Percentiles rank a stretch among this genome's conserved stretches.
These are phyloP conservation scores for Hippotragus niger DNA, from an alignment of 2,113 vertebrate genomes.

Conservation along the genomic window DNA sequence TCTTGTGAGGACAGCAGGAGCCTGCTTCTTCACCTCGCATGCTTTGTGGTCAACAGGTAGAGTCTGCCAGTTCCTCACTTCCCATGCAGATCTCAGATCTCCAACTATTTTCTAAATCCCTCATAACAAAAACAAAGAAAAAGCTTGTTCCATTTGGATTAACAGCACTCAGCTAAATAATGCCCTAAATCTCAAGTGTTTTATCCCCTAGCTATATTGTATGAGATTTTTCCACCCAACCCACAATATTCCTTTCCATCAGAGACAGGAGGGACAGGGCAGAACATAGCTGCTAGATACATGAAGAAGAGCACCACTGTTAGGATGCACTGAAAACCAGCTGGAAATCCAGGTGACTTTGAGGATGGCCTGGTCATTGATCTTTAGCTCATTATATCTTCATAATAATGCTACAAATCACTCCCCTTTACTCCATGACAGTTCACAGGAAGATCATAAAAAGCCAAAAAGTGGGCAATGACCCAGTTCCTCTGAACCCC, in stretches of 20 bases:
- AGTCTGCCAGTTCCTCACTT: neutral
- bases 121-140: neutral
- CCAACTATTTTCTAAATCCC: neutral
- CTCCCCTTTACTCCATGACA: neutral
- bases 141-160: neutral
- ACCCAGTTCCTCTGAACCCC: neutral
- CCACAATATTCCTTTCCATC: neutral
- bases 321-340: neutral
- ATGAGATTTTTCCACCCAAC: neutral
- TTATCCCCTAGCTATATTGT: neutral
- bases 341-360: neutral
- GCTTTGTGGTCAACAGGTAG: neutral
- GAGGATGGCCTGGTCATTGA: neutral
- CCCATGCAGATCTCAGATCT: neutral
- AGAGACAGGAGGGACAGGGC: neutral
- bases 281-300: neutral
- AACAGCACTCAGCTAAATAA: neutral
- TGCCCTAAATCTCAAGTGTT: neutral
- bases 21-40: neutral
- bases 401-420: neutral
- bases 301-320: neutral
- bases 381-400: neutral
- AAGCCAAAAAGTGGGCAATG: neutral
- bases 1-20: neutral
- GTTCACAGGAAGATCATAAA: neutral